A percentile compares a stretch with the other conserved stretches of the same genome.
Evolutionary conservation across 2,888 invertebrate genomes (phyloP).

Genomic region (Orthonevra nobilis): DNA sequence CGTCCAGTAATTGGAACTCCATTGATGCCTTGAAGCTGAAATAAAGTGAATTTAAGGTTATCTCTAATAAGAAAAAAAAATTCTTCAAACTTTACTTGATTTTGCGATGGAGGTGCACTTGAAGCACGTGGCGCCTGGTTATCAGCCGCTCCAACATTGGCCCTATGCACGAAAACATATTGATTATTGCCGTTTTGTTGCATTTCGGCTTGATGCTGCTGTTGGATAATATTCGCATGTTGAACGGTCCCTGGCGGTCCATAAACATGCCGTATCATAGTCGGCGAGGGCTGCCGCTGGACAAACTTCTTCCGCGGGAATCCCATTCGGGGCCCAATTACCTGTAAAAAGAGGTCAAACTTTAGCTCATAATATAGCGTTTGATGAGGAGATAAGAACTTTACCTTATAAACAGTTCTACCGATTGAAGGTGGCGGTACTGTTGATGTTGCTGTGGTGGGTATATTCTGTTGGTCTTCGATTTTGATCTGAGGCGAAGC

Average conservation of each 20-base stretch:
- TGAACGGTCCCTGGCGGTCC: conserved; percentile 73
- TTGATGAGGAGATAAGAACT: too few relatives aligned
- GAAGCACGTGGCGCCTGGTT: conserved; percentile 90
- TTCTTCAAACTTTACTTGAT: conserved; percentile 78
- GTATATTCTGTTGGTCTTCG: conserved; percentile 71
- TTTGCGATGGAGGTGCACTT: conserved; percentile 89
- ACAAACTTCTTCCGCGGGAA: conserved; percentile 81
- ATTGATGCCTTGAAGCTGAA: conserved; percentile 79
- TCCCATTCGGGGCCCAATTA: conserved; percentile 79
- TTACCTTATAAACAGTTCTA: conserved; percentile 78
- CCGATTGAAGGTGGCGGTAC: conserved; percentile 75
- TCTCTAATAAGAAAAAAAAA: too few relatives aligned
- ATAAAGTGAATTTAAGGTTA: too few relatives aligned
- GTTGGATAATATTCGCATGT: conserved; percentile 71
- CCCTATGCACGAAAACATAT: conserved; percentile 90
- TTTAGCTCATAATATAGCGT: too few relatives aligned
- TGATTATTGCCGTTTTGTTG: conserved; percentile 83
- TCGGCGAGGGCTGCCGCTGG: conserved; percentile 83
- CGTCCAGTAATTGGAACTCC: conserved; percentile 81
- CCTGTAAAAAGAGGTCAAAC: too few relatives aligned
- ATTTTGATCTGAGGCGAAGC: conserved; percentile 73
- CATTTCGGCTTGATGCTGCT: conserved; percentile 73
- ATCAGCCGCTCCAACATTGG: conserved; percentile 82
- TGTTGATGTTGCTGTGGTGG: too few relatives aligned
- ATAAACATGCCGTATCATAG: conserved; percentile 84